Percentiles rank a stretch among this genome's conserved stretches.
Evolutionary conservation across 2,797 vertebrate species (phyloP).

Genomic region (Gila robusta): DNA sequence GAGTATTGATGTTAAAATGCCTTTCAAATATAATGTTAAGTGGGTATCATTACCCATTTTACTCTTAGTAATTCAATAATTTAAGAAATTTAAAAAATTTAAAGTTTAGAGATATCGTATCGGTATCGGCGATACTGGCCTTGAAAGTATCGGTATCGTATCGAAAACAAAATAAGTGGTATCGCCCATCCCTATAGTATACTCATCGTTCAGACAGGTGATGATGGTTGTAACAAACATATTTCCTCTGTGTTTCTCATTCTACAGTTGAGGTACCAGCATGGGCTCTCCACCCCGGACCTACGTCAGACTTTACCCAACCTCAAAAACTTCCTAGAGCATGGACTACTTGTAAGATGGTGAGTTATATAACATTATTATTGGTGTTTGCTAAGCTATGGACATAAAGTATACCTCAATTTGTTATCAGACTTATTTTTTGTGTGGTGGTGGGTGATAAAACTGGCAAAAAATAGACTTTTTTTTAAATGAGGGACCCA

Average conservation of each 20-base stretch:
- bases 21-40: too few relatives aligned
- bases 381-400: background rate
- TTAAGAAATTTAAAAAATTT: too few relatives aligned
- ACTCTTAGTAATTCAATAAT: too few relatives aligned
- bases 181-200: background rate
- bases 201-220: constrained; percentile 18
- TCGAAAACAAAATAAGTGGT: too few relatives aligned
- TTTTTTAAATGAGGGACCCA: too few relatives aligned
- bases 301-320: constrained; percentile 97
- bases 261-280: constrained; percentile 93
- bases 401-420: too few relatives aligned
- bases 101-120: too few relatives aligned
- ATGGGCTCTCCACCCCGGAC: constrained; percentile 94
- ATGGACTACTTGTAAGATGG: constrained; percentile 95
- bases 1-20: too few relatives aligned
- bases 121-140: too few relatives aligned
- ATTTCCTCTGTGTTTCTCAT: constrained; percentile 36
- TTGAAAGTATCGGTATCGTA: too few relatives aligned
- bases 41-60: too few relatives aligned
- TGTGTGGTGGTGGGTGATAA: background rate
- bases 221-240: constrained; percentile 17
- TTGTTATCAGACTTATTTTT: background rate
- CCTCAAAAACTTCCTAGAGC: constrained; percentile 96
- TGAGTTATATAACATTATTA: constrained; percentile 73
- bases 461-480: background rate